Conservation (phyloP, 2,113 vertebrate genomes). For the Leptobrachium leishanense region DNA sequence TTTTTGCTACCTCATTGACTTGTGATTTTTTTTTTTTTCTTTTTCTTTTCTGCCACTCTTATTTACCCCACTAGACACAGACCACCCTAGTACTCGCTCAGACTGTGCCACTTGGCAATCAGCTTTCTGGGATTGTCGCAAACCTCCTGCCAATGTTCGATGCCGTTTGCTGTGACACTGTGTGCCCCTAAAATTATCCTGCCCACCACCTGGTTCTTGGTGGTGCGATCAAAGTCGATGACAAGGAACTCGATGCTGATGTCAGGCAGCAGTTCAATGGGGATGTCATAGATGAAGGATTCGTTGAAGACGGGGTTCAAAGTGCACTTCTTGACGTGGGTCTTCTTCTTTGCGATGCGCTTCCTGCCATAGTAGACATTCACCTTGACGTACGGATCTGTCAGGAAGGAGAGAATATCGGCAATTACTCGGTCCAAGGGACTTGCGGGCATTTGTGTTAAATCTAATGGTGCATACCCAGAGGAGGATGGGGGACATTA, state of each 20-base stretch:
- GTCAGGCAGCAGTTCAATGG: slow-evolving; percentile 83
- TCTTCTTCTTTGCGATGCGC: slow-evolving; percentile 97
- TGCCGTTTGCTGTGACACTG: slow-evolving; percentile 72
- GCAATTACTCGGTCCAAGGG: not conserved
- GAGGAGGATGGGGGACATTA: no score
- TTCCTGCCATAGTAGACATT: slow-evolving; percentile 94
- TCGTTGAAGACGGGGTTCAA: slow-evolving; percentile 95
- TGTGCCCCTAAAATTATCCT: slow-evolving; percentile 84
- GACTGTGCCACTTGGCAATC: slow-evolving; percentile 91
- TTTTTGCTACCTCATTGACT: not conserved
- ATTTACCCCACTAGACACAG: slow-evolving; percentile 56
- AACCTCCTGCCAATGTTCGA: slow-evolving; percentile 87
- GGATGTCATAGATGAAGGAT: slow-evolving; percentile 95
- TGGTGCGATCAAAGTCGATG: slow-evolving; percentile 94
- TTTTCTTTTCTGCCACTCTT: slow-evolving; percentile 46
- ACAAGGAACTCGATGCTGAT: slow-evolving; percentile 92
- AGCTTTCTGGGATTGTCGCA: slow-evolving; percentile 84
- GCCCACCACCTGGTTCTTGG: slow-evolving; percentile 92
- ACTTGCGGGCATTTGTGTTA: not conserved
- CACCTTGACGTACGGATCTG: slow-evolving; percentile 96
- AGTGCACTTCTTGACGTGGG: slow-evolving; percentile 96
- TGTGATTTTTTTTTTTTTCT: not conserved
- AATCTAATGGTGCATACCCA: not conserved
- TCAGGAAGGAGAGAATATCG: slow-evolving; percentile 42
- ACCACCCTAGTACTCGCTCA: slow-evolving; percentile 74